A percentile compares a stretch with the other conserved stretches of the same genome.
Conservation (phyloP, 2,888 invertebrate genomes). For the Tenodera sinensis region DNA sequence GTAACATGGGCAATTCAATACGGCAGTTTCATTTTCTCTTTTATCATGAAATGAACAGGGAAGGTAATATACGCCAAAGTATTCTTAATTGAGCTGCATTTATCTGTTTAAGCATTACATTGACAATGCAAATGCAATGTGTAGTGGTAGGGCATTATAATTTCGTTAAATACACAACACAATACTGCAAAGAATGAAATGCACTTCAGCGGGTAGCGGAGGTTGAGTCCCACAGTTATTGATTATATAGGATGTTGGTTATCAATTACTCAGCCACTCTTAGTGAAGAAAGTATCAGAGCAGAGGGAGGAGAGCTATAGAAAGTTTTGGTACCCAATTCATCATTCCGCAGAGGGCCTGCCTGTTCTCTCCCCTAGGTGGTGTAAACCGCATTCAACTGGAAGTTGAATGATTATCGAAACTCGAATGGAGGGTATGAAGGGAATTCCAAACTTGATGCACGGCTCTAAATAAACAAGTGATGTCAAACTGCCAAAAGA, state of each 20-base stretch:
- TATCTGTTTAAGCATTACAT: no score
- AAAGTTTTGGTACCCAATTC: background rate
- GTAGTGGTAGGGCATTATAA: no score
- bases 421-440: background rate
- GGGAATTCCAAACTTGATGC: background rate
- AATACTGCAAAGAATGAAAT: no score
- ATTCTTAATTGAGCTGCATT: no score
- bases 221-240: background rate
- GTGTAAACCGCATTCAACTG: background rate
- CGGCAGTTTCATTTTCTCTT: no score
- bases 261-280: background rate
- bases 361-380: background rate
- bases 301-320: background rate
- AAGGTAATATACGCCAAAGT: no score
- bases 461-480: background rate
- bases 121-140: no score
- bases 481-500: background rate
- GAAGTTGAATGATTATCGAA: background rate
- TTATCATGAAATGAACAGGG: no score
- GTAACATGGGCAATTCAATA: no score
- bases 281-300: background rate
- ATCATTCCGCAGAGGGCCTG: background rate
- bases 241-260: background rate
- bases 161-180: no score
- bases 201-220: background rate